Evolutionary conservation across 2,888 invertebrate genomes (phyloP).

Genomic region (Lamproptera curius): DNA sequence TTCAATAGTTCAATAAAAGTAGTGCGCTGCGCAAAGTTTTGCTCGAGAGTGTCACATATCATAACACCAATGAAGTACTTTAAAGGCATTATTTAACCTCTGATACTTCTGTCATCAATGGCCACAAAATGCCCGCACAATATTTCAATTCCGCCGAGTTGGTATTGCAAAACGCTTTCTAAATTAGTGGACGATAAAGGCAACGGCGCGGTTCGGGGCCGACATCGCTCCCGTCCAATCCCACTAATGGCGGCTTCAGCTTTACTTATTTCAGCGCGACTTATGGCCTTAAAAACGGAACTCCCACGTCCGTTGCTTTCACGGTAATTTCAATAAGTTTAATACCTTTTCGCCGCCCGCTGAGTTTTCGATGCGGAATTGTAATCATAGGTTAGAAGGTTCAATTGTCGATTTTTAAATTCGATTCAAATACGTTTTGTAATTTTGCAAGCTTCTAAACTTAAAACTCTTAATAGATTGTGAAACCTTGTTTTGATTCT

Average conservation of each 20-base stretch:
- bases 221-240: conserved; percentile 57
- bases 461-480: too few species aligned
- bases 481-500: too few species aligned
- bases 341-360: conserved; percentile 2
- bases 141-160: conserved; percentile 12
- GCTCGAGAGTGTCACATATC: too few species aligned
- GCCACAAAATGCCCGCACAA: conserved; percentile 3
- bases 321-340: conserved; percentile 25
- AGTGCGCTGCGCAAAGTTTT: too few species aligned
- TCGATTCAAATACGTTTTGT: too few species aligned
- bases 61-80: too few species aligned
- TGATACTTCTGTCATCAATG: too few species aligned
- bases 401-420: neutral
- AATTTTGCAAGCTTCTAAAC: too few species aligned
- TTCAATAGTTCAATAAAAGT: too few species aligned
- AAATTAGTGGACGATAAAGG: conserved; percentile 22
- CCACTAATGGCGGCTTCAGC: conserved; percentile 63
- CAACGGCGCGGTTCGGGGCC: conserved; percentile 43
- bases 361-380: conserved; percentile 1
- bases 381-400: neutral
- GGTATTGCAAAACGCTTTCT: conserved; percentile 23
- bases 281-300: conserved; percentile 35
- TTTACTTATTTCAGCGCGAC: conserved; percentile 48
- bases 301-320: conserved; percentile 31
- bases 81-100: too few species aligned